A percentile compares a stretch with the other conserved stretches of the same genome.
These are phyloP conservation scores for Ctena decussata DNA, from an alignment of 2,888 invertebrate genomes.

Conservation along the genomic window DNA sequence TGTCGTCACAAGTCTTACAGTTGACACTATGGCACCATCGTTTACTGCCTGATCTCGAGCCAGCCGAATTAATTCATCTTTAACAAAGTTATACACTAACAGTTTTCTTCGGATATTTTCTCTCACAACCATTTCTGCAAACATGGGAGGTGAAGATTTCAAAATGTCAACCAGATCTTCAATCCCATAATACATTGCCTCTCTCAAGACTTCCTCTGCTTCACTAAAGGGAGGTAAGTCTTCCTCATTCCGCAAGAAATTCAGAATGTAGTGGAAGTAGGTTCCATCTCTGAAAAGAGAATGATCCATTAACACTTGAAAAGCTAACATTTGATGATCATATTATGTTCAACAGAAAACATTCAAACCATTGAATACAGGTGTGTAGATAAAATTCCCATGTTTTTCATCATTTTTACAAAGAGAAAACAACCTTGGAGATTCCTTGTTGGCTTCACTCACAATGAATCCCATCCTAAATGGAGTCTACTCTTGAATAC, in stretches of 20 bases:
- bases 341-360: too few relatives aligned
- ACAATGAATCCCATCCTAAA: too few relatives aligned
- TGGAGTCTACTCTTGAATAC: too few relatives aligned
- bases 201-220: conserved; percentile 75
- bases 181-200: conserved; percentile 81
- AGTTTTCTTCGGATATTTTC: conserved; percentile 72
- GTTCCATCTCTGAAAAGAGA: conserved; percentile 74
- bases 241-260: conserved; percentile 78
- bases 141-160: conserved; percentile 72
- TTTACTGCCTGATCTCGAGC: conserved; percentile 68
- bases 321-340: too few relatives aligned
- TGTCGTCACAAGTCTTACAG: conserved; percentile 65
- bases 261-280: conserved; percentile 79
- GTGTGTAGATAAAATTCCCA: too few relatives aligned
- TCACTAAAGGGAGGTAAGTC: conserved; percentile 73
- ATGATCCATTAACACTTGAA: too few relatives aligned
- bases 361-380: too few relatives aligned
- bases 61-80: conserved; percentile 65
- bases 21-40: conserved; percentile 63
- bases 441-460: too few relatives aligned
- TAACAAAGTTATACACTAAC: conserved; percentile 66
- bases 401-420: too few relatives aligned
- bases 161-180: conserved; percentile 71
- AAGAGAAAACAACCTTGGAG: too few relatives aligned
- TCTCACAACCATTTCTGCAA: conserved; percentile 72